Conservation (phyloP, 1,140 invertebrate species). For the Holcopasites calliopsidis region DNA sequence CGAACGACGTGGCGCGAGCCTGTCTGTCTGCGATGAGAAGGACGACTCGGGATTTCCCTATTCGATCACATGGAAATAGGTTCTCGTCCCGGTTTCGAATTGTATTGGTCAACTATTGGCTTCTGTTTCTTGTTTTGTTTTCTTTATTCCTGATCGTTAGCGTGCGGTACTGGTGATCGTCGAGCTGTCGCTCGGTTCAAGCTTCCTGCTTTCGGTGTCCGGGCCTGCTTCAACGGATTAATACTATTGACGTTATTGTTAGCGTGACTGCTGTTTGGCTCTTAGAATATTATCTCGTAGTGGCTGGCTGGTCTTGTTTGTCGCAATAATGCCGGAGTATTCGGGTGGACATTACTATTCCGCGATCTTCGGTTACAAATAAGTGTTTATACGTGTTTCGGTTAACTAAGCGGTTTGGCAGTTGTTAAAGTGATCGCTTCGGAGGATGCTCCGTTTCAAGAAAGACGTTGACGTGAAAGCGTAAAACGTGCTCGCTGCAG, state of each 20-base stretch:
- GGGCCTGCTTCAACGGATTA: not conserved
- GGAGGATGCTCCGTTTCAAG: slow-evolving; percentile 6
- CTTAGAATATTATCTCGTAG: not conserved
- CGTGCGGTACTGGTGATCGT: not conserved
- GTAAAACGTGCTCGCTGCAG: not conserved
- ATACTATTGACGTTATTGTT: not conserved
- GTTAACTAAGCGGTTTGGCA: not conserved
- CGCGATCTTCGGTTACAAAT: not conserved
- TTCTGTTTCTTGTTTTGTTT: not conserved
- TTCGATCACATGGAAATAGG: not conserved
- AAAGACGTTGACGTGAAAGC: slow-evolving; percentile 49
- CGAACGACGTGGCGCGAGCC: slow-evolving; percentile 36
- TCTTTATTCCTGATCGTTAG: not conserved
- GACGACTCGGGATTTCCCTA: slow-evolving; percentile 41
- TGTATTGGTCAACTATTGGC: slow-evolving; percentile 29
- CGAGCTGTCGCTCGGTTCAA: not conserved
- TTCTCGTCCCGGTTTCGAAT: not conserved
- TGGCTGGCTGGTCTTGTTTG: not conserved
- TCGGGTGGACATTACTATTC: not conserved
- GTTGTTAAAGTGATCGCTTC: not conserved
- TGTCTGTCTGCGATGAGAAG: slow-evolving; percentile 37
- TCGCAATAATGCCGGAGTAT: slow-evolving; percentile 18
- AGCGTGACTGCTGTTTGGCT: not conserved
- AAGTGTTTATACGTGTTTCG: not conserved
- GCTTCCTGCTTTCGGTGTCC: not conserved